These are phyloP conservation scores for Perdita meconis DNA, from an alignment of 2,888 invertebrate genomes.

Conservation along the genomic window DNA sequence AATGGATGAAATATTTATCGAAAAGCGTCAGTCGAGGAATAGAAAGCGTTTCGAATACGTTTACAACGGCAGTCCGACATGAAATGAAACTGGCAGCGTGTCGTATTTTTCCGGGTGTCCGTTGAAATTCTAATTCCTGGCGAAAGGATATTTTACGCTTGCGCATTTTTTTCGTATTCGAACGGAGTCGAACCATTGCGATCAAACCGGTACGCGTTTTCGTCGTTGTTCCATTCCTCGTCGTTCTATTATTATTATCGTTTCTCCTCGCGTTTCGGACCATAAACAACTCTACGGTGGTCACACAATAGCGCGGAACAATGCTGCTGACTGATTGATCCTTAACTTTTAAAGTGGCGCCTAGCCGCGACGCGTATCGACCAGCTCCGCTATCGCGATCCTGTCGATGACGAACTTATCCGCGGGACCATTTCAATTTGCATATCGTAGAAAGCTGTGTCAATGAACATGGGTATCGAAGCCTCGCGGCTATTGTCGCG, in stretches of 20 bases:
- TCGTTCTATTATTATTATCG: slow-evolving; percentile 58
- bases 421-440: slow-evolving; percentile 45
- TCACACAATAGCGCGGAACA: slow-evolving; percentile 56
- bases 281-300: slow-evolving; percentile 54
- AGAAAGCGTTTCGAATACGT: slow-evolving; percentile 47
- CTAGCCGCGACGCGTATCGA: slow-evolving; percentile 18
- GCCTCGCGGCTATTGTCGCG: slow-evolving; percentile 34
- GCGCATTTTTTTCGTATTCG: background rate
- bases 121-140: slow-evolving; percentile 58
- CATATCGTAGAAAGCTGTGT: slow-evolving; percentile 39
- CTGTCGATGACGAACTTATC: slow-evolving; percentile 43
- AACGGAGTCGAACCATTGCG: slow-evolving; percentile 5
- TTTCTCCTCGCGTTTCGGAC: slow-evolving; percentile 51
- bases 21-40: background rate
- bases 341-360: slow-evolving; percentile 60
- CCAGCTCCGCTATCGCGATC: background rate
- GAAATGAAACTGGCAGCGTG: slow-evolving; percentile 38
- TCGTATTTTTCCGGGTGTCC: slow-evolving; percentile 45
- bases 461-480: slow-evolving; percentile 13
- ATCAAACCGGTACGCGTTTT: slow-evolving; percentile 16
- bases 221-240: slow-evolving; percentile 15
- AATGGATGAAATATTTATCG: slow-evolving; percentile 27
- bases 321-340: slow-evolving; percentile 58
- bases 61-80: slow-evolving; percentile 32
- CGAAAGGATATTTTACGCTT: slow-evolving; percentile 43